Evolutionary conservation across 1,140 invertebrate species (phyloP), one percentile per base, ranked within the genome.

Genomic region (Leptestheria dahalacensis): DNA sequence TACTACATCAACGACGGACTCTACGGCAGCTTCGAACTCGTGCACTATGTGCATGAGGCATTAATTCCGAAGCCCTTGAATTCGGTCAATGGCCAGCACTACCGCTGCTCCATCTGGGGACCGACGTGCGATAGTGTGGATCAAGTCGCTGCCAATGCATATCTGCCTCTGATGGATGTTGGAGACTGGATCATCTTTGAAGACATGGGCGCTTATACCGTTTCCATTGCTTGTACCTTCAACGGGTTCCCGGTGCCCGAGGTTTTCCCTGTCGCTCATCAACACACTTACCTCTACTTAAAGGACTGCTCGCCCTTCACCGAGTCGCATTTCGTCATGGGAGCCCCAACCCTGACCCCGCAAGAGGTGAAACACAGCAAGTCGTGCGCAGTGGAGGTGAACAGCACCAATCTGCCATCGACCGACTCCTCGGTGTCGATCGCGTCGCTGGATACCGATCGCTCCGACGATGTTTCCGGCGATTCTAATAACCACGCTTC

Each of bases 1-100:
- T 95, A 95, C 73, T 96, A 91, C 75, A 84, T 98, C 64, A 98
- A 98, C 72, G 96, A 99, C 75, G 91, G 96, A 0, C 89, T 98
- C 28, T 99, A 98, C 74, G 95, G 94, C 18, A 95, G 91, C 26
- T 98, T 99, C 77, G 98, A 98, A 75, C 94, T 89, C 74, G 77
- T 96, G 62, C 75, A 98, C 4, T 97, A 92, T 69, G 94, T 98
- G 74, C 93, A 99, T 74, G 86, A 89, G 64, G 72, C 77, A 20
- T 84, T 88, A 20, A 74, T 73, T 48, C 81, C 87, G n/a, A 28
- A 24, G 54, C 56, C 29, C n/a, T 26, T 62, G 47, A 29, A 57
- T 12, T 48, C 61, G 10, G 25, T 23, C 10, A 33, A 46, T 10
- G 61, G 23, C 23, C 25, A 48, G n/a, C 48, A 28, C 23, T 54